Evolutionary conservation across 2,797 vertebrate species (phyloP).

Genomic region (Characodon lateralis): DNA sequence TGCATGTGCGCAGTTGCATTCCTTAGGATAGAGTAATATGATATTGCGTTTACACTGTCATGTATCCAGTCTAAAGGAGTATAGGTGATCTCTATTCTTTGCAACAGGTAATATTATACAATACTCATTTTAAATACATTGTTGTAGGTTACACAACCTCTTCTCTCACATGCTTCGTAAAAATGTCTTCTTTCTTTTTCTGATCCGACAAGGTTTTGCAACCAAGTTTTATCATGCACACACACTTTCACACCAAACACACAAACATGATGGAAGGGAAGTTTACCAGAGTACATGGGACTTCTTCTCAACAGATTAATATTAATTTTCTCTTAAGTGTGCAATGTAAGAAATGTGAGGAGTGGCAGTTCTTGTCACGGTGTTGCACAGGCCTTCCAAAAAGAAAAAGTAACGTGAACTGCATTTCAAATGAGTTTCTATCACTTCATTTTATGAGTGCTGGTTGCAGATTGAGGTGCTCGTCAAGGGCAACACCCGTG

Average conservation of each 20-base stretch:
- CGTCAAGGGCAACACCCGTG: background rate
- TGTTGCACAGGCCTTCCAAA: background rate
- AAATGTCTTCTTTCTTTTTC: constrained; percentile 36
- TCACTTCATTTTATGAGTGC: background rate
- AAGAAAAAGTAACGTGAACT: background rate
- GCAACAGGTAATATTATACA: constrained; percentile 81
- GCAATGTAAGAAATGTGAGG: background rate
- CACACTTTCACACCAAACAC: constrained; percentile 14
- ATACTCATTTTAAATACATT: constrained; percentile 76
- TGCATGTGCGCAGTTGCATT: constrained; percentile 89
- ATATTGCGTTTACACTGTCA: constrained; percentile 88
- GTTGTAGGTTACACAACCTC: constrained; percentile 66
- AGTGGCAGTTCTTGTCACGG: background rate
- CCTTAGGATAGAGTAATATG: constrained; percentile 87
- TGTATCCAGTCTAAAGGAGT: constrained; percentile 86
- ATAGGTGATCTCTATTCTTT: constrained; percentile 83
- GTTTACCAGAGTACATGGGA: constrained; percentile 21
- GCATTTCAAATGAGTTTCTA: background rate
- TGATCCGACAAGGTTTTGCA: constrained; percentile 30
- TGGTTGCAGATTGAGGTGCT: background rate
- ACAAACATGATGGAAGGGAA: constrained; percentile 31
- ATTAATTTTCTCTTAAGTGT: background rate
- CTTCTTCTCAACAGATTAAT: constrained; percentile 2
- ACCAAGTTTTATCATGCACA: constrained; percentile 30
- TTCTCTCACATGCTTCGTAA: constrained; percentile 61